phyloP scores from a whole-genome alignment of 2,113 vertebrate species.

The Spilogale gracilis region DNA sequence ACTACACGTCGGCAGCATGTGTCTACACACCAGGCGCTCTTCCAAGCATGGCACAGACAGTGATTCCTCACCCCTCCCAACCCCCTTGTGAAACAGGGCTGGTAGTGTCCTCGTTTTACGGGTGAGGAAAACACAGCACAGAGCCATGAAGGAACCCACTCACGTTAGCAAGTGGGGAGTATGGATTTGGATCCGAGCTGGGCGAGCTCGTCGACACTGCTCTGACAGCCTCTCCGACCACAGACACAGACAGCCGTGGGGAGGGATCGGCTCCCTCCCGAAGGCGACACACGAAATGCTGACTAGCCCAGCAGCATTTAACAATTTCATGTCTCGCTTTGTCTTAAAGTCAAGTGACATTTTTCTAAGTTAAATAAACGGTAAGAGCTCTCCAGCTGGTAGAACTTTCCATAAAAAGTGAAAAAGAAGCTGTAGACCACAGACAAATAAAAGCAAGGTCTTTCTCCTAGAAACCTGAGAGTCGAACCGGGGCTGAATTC shows the following conservation, averaged over 20 bases:
- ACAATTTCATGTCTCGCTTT: not conserved
- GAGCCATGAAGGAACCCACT: not conserved
- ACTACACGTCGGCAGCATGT: not conserved
- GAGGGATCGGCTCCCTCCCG: not conserved
- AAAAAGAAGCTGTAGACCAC: not conserved
- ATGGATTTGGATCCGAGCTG: not conserved
- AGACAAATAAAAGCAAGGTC: not conserved
- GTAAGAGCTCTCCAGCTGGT: not conserved
- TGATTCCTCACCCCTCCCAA: not conserved
- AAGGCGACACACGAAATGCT: rapidly evolving
- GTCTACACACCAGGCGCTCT: not conserved
- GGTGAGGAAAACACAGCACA: not conserved
- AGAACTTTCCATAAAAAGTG: conserved; percentile 13
- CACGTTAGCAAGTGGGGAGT: not conserved
- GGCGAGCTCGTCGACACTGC: rapidly evolving
- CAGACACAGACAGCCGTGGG: not conserved
- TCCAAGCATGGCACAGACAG: not conserved
- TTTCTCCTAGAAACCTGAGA: conserved; percentile 33
- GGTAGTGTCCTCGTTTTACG: not conserved
- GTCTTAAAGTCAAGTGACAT: conserved; percentile 12
- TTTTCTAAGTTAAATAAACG: conserved; percentile 26
- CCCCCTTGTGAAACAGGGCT: not conserved
- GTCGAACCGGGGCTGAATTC: conserved; percentile 21
- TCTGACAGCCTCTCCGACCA: rapidly evolving
- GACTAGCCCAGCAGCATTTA: not conserved